Base-by-base conservation (phyloP, 2,797 vertebrate species). In the Orestias chungarensis region DNA sequence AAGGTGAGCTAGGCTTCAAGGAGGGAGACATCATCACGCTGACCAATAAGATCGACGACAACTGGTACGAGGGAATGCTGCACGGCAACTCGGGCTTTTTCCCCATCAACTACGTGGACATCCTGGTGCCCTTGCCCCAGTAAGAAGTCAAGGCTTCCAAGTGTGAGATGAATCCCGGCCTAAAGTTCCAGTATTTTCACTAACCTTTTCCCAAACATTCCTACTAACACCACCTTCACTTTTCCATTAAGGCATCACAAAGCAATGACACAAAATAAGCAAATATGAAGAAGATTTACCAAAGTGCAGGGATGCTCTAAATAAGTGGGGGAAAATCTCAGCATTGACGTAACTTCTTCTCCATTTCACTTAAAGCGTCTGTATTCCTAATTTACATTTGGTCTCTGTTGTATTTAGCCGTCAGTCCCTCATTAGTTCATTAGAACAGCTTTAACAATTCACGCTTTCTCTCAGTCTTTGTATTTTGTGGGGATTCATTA, bases 41-140 rank as follows among this genome's bases (percentile, higher is more conserved):
- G 85, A 99, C 97, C 92, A 99, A 97, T 87, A 97, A 99, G 87
- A 98, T 99, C 71, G 97, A 99, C 75, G 98, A 99, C 71, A 99
- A 99, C 93, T 99, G 97, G 98, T 99, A 98, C 70, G 97, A 99
- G 92, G 98, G 98, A 18, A 97, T 96, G 96, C 90, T 99, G 80
- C 94, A 97, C 40, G 97, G 97, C 90, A 97, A 97, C 91, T 99
- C 97, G 0, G 98, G 98, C 88, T 99, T 99, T 93, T 99, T 99
- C 88, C 98, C 98, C 59, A 97, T 99, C 93, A 99, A 99, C 90
- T 99, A 99, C 50, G 98, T 99, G 29, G 97, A 99, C 80, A 97
- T 99, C 93, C 94, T 99, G 90, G 96, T 99, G 85, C 94, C 98
- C 10, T 92, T 99, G 91, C 97, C 97, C 71, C 94, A 97, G 90